Base-by-base conservation (phyloP, 2,888 invertebrate species). In the Amphiduros pacificus region DNA sequence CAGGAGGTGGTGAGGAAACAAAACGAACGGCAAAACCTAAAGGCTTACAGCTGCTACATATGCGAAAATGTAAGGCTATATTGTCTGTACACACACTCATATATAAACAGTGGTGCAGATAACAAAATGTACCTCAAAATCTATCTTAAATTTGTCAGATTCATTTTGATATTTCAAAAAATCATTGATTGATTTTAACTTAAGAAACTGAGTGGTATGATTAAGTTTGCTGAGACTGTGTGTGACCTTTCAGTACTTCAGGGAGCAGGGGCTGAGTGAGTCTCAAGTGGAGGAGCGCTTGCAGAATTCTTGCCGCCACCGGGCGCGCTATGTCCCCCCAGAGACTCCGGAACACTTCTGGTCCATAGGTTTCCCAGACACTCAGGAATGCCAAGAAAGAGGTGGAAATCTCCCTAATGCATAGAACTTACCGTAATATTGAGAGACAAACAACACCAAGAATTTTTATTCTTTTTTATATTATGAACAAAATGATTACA, bases 311-410 rank as follows among this genome's bases (percentile, higher is more conserved):
- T 82, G 81, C 31, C 71, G 78, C 28, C 82, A 82, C 66, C 64
- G 77, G 28, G 78, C 78, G 1, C 65, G 71, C 51, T 76, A 75
- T 55, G 67, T 65, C 0, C 74, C 77, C 1, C 79, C 81, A 0
- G 64, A 66, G 56, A 82, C 82, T 4, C 82, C 82, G 1, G 77
- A 78, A 31, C 77, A 81, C 67, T 82, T 77, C 73, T 82, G 82
- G 82, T 75, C 76, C 3, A 67, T 82, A 17, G 78, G 75, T n/a
- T 77, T 82, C 60, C 79, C 80, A 9, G 77, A 77, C 67, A 81
- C 80, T 2, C 73, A 76, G 64, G 76, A 76, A 54, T 78, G 76
- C 66, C 68, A 74, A 41, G 72, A 64, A 17, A 59, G 66, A 64
- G 68, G 68, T 66, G n/a, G n/a, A n/a, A n/a, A n/a, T n/a, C n/a